Evolutionary conservation across 2,113 vertebrate species (phyloP).

Genomic region (Amphiprion ocellaris): DNA sequence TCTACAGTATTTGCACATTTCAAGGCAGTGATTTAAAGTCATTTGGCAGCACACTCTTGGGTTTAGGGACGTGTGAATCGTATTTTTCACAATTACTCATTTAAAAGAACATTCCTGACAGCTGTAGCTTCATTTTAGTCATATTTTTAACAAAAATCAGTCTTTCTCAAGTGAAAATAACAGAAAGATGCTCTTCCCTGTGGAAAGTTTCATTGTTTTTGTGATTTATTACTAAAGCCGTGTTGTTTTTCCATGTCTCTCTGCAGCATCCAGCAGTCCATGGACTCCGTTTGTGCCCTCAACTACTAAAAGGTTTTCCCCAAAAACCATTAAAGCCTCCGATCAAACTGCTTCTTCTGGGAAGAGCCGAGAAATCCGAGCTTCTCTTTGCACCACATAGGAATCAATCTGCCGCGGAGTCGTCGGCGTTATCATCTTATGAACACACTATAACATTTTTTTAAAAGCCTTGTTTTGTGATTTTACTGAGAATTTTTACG

Average conservation of each 20-base stretch:
- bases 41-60: no score
- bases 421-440: slow-evolving; percentile 37
- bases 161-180: no score
- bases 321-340: neutral
- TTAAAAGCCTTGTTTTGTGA: slow-evolving; percentile 17
- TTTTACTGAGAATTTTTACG: slow-evolving; percentile 59
- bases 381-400: slow-evolving; percentile 68
- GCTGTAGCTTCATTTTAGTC: no score
- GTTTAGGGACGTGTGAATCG: no score
- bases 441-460: slow-evolving; percentile 48
- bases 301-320: slow-evolving; percentile 37
- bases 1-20: no score
- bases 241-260: slow-evolving; percentile 7
- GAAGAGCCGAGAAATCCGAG: neutral
- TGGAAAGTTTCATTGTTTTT: neutral
- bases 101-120: no score
- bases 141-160: no score
- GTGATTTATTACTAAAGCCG: neutral
- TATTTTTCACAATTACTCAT: no score
- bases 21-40: no score
- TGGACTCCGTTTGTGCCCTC: slow-evolving; percentile 75
- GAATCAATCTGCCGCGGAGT: slow-evolving; percentile 50
- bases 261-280: slow-evolving; percentile 78
- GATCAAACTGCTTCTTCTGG: neutral
- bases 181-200: no score